These are phyloP conservation scores for Paratrypauchen microcephalus DNA, from an alignment of 2,797 vertebrate genomes.

Conservation along the genomic window DNA sequence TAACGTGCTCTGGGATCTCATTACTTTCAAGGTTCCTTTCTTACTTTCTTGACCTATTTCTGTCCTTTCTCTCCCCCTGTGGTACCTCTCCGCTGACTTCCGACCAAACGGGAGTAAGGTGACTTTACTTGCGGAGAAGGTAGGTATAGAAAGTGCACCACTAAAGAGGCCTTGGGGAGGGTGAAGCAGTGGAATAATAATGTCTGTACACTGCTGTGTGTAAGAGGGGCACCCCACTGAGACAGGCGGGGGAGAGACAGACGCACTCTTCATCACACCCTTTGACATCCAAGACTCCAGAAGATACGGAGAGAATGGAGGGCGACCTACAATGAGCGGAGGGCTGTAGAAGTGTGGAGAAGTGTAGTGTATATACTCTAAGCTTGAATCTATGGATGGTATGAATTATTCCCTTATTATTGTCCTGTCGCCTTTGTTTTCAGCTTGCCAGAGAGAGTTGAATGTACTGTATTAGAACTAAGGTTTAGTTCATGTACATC, in stretches of 20 bases:
- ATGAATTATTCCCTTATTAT: neutral
- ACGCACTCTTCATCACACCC: slow-evolving; percentile 32
- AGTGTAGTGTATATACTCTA: slow-evolving; percentile 52
- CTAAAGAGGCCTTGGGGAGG: slow-evolving; percentile 68
- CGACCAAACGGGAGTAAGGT: slow-evolving; percentile 44
- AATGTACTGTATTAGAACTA: too few species aligned
- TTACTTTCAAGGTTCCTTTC: slow-evolving; percentile 1
- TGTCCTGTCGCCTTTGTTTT: slow-evolving; percentile 12
- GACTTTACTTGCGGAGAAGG: slow-evolving; percentile 53
- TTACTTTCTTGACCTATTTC: slow-evolving; percentile 14
- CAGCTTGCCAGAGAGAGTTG: too few species aligned
- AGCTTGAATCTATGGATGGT: slow-evolving; percentile 14
- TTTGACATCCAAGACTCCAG: slow-evolving; percentile 61
- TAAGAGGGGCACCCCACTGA: slow-evolving; percentile 58
- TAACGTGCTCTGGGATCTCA: neutral
- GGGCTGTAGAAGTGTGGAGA: slow-evolving; percentile 31
- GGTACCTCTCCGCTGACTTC: slow-evolving; percentile 18
- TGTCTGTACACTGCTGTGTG: slow-evolving; percentile 48
- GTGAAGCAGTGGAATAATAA: slow-evolving; percentile 61
- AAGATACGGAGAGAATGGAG: slow-evolving; percentile 29
- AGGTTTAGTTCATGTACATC: too few species aligned
- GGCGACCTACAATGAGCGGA: slow-evolving; percentile 32
- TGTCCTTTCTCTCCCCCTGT: slow-evolving; percentile 8
- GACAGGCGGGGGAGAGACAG: slow-evolving; percentile 45
- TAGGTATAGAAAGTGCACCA: slow-evolving; percentile 31